Base-by-base conservation (phyloP, 2,113 vertebrate genomes). In the Nothocercus nigrocapillus region DNA sequence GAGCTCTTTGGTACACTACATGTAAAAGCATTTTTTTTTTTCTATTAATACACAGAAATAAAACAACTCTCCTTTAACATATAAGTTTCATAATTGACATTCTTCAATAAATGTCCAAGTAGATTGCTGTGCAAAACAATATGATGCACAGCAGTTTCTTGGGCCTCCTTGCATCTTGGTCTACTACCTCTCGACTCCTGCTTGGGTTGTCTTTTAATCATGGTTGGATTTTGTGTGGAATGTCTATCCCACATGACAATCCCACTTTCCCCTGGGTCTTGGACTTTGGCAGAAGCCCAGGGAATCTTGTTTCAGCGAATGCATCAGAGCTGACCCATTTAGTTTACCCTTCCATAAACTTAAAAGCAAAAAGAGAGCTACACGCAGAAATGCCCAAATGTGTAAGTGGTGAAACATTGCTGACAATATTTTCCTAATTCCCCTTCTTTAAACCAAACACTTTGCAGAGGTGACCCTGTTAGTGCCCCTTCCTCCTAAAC, bases 291-390 rank as follows among this genome's bases (percentile, higher is more conserved):
- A 64, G 56, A 90, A 78, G 64, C 1, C 44, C 51, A 74, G 7
- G 81, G 93, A 84, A 49, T 83, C 45, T 90, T 77, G 13, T 80
- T 90, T 88, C 80, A 92, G 83, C 30, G 34, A 92, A 68, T 59
- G 88, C 30, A 38, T 90, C 88, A 70, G 32, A 78, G 51, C 11
- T 61, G 62, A 91, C 56, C 25, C 36, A 66, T 81, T 91, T 72
- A 67, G 32, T 59, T 92, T 83, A 70, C 51, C 24, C 56, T 88
- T 93, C 28, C 45, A 42, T 56, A 85, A 84, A 20, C 51, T 83
- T 88, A 58, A 80, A 85, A 93, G 82, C 27, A 77, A 85, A 74
- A 80, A 40, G 40, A 83, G 1, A 45, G 34, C 63, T 81, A 77
- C 1, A 0, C 16, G 32, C 32, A 73, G 40, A 86, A 78, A 87